A percentile compares a stretch with the other conserved stretches of the same genome.
Conservation (phyloP, 1,140 invertebrate species). For the Drosophila sechellia region DNA sequence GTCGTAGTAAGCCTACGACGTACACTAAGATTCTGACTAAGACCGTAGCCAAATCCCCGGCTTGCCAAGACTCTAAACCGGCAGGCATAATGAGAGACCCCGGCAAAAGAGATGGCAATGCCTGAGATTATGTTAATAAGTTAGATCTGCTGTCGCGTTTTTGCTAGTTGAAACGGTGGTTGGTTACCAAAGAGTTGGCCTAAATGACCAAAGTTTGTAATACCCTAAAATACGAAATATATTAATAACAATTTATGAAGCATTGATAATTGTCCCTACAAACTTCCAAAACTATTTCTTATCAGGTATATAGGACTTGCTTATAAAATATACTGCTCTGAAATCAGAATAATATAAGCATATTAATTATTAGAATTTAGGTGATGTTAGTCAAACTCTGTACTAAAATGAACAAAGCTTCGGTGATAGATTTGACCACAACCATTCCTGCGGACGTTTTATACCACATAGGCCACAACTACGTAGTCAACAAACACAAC, state of each 20-base stretch:
- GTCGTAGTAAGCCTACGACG: slow-evolving; percentile 1
- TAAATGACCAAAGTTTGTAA: slow-evolving; percentile 20
- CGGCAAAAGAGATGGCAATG: slow-evolving; percentile 34
- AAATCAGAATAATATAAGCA: no score
- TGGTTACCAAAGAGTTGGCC: slow-evolving; percentile 54
- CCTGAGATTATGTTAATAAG: slow-evolving; percentile 80
- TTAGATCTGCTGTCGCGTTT: slow-evolving; percentile 51
- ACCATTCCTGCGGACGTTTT: slow-evolving; percentile 4
- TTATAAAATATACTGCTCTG: no score
- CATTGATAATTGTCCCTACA: no score
- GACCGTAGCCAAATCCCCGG: background rate
- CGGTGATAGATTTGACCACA: background rate
- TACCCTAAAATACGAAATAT: slow-evolving; percentile 9
- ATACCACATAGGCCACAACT: slow-evolving; percentile 12
- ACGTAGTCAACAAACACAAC: slow-evolving; percentile 23
- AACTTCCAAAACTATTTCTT: no score
- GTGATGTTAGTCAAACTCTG: background rate
- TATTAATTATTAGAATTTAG: no score
- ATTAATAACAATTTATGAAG: no score
- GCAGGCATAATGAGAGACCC: slow-evolving; percentile 62
- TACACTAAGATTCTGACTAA: slow-evolving; percentile 5
- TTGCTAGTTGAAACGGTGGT: slow-evolving; percentile 59
- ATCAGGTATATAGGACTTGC: no score
- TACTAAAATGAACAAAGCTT: background rate
- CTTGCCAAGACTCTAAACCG: slow-evolving; percentile 14